These are phyloP conservation scores for Gambusia affinis DNA, from an alignment of 2,113 vertebrate genomes.

Conservation along the genomic window DNA sequence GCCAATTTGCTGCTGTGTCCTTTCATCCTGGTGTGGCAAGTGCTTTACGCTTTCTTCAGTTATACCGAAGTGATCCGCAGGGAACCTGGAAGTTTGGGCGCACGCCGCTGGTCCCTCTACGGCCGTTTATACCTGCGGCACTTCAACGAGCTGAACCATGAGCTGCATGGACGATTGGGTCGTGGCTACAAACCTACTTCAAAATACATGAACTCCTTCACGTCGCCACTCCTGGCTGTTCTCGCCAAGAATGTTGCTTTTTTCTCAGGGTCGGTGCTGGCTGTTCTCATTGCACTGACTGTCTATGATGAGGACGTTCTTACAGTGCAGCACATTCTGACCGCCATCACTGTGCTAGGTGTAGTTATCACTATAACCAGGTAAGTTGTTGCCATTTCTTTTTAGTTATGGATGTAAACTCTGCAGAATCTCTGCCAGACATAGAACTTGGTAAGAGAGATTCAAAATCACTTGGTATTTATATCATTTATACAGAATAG, in stretches of 20 bases:
- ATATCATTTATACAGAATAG: background rate
- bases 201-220: conserved; percentile 99
- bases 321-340: conserved; percentile 95
- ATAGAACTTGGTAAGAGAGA: background rate
- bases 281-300: conserved; percentile 95
- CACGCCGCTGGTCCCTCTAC: conserved; percentile 96
- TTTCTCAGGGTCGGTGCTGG: conserved; percentile 97
- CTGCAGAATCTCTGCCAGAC: background rate
- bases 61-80: conserved; percentile 95
- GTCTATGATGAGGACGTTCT: conserved; percentile 97
- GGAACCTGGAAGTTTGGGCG: conserved; percentile 94
- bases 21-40: conserved; percentile 97
- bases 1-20: conserved; percentile 96
- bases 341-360: conserved; percentile 93
- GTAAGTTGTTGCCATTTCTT: conserved; percentile 72
- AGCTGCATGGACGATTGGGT: conserved; percentile 92
- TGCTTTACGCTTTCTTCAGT: conserved; percentile 98
- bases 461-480: background rate
- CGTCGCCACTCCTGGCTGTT: conserved; percentile 91
- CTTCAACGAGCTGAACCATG: conserved; percentile 96
- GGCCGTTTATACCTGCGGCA: conserved; percentile 95
- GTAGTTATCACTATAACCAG: conserved; percentile 93
- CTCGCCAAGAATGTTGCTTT: conserved; percentile 96
- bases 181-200: conserved; percentile 97
- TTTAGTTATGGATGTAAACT: background rate